These are phyloP conservation scores for Cecidostiba fungosa DNA, from an alignment of 2,888 invertebrate genomes.

Conservation along the genomic window DNA sequence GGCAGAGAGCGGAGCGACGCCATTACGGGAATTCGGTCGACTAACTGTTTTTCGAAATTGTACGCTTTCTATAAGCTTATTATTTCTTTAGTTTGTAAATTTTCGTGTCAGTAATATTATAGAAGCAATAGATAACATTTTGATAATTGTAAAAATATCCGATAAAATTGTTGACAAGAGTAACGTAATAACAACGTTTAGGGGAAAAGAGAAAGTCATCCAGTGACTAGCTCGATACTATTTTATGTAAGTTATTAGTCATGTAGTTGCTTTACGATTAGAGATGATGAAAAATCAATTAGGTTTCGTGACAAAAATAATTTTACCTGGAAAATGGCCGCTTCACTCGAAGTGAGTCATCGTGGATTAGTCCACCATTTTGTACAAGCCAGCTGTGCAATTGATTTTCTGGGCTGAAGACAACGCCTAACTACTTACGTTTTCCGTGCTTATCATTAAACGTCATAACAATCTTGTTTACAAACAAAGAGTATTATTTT, in stretches of 20 bases:
- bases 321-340: conserved; percentile 28
- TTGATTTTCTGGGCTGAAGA: conserved; percentile 1
- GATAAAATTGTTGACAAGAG: not conserved
- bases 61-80: not conserved
- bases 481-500: not conserved
- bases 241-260: conserved; percentile 7
- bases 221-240: not conserved
- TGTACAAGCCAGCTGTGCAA: conserved; percentile 44
- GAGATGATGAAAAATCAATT: not conserved
- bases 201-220: not conserved
- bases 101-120: conserved; percentile 24
- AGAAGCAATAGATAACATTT: not conserved
- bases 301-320: not conserved
- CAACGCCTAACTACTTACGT: not conserved
- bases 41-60: not conserved
- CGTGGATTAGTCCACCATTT: conserved; percentile 49
- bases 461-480: not conserved
- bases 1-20: conserved; percentile 27
- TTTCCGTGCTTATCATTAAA: not conserved
- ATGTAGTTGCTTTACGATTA: not conserved
- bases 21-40: conserved; percentile 38
- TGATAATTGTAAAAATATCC: not conserved
- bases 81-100: conserved; percentile 12
- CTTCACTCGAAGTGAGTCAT: conserved; percentile 14
- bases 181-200: conserved; percentile 15